Conservation (phyloP, 1,140 invertebrate genomes). For the Hypsibius dujardini region DNA sequence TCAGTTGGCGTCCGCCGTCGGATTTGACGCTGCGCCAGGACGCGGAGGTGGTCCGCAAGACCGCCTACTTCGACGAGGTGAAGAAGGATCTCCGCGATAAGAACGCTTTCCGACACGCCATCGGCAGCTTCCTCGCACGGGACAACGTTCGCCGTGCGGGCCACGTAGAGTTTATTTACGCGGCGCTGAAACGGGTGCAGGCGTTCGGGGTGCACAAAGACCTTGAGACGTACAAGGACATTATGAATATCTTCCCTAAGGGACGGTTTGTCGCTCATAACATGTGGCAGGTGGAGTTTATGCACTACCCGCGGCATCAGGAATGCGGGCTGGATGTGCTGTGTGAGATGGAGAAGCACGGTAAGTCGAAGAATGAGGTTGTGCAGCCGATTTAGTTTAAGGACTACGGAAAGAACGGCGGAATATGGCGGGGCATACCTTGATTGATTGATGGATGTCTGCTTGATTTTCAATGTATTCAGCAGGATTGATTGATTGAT, state of each 20-base stretch:
- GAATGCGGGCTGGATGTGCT: conserved; percentile 67
- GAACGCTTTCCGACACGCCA: conserved; percentile 50
- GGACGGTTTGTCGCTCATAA: conserved; percentile 65
- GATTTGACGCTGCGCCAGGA: neutral
- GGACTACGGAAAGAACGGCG: too few species aligned
- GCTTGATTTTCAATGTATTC: too few species aligned
- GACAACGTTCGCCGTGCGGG: conserved; percentile 44
- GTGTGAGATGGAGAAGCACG: conserved; percentile 73
- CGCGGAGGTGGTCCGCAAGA: neutral
- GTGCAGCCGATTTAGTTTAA: too few species aligned
- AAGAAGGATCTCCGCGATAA: conserved; percentile 36
- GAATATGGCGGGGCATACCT: too few species aligned
- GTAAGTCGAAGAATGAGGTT: conserved; percentile 32
- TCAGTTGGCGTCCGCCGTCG: too few species aligned
- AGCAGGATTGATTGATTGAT: too few species aligned
- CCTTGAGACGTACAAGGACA: conserved; percentile 68
- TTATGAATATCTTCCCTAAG: conserved; percentile 80
- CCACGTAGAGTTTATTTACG: conserved; percentile 81
- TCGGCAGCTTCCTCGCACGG: conserved; percentile 48
- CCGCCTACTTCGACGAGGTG: conserved; percentile 3
- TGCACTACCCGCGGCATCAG: conserved; percentile 86
- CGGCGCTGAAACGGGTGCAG: conserved; percentile 67
- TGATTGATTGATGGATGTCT: too few species aligned
- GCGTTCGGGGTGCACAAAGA: conserved; percentile 68
- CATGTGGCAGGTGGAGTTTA: conserved; percentile 61